A percentile compares a stretch with the other conserved stretches of the same genome.
phyloP scores from a whole-genome alignment of 1,140 invertebrate species.

The Bombus huntii region DNA sequence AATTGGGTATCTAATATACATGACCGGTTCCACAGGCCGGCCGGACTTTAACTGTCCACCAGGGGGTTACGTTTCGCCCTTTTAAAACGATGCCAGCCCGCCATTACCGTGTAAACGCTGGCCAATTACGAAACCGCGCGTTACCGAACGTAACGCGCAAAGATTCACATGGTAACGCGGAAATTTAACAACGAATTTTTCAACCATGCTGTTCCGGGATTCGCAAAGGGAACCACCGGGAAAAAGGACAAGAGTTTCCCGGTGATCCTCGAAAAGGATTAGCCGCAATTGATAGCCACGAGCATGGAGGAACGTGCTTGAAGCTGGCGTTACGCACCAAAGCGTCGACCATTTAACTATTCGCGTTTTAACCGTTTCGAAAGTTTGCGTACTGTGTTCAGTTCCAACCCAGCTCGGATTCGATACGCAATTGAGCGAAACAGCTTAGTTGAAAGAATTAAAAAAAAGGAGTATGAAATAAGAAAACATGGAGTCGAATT shows the following conservation, averaged over 20 bases:
- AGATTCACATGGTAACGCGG: neutral
- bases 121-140: slow-evolving; percentile 17
- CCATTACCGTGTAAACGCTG: slow-evolving; percentile 16
- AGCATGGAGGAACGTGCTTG: slow-evolving; percentile 58
- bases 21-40: slow-evolving; percentile 69
- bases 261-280: slow-evolving; percentile 62
- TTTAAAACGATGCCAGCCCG: slow-evolving; percentile 12
- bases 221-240: too few relatives aligned
- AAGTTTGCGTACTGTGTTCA: slow-evolving; percentile 1
- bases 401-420: neutral
- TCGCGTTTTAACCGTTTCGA: slow-evolving; percentile 1
- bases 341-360: slow-evolving; percentile 33
- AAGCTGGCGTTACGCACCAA: slow-evolving; percentile 54
- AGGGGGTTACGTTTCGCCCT: slow-evolving; percentile 29
- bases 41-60: slow-evolving; percentile 65
- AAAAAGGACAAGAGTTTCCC: slow-evolving; percentile 63
- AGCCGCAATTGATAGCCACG: slow-evolving; percentile 70
- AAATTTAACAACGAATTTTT: neutral
- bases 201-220: neutral
- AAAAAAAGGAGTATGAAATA: neutral
- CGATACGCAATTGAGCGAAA: neutral
- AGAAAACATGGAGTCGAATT: too few relatives aligned
- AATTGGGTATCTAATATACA: slow-evolving; percentile 81
- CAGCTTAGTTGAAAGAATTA: too few relatives aligned
- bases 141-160: neutral